phyloP scores from a whole-genome alignment of 2,113 vertebrate genomes.

The Porphyrio hochstetteri region DNA sequence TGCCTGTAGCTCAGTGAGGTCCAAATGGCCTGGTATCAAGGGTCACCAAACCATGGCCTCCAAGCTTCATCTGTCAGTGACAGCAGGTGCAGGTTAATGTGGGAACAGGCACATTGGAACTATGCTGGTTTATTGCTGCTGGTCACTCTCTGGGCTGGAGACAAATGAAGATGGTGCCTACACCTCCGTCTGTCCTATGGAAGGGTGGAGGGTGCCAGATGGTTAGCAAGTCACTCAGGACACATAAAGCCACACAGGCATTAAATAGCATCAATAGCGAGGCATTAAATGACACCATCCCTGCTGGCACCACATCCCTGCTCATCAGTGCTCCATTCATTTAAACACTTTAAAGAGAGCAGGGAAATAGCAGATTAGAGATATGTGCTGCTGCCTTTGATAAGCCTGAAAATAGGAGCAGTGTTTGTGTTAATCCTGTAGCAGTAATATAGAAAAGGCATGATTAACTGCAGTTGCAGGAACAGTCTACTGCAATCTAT shows the following conservation, averaged over 20 bases:
- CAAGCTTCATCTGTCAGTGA: background rate
- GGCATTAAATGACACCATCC: slow-evolving; percentile 55
- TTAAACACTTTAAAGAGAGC: slow-evolving; percentile 46
- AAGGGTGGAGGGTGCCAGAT: slow-evolving; percentile 42
- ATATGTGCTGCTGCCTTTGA: slow-evolving; percentile 59
- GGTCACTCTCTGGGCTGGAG: background rate
- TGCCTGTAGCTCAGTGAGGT: background rate
- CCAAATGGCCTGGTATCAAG: background rate
- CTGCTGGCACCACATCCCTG: slow-evolving; percentile 53
- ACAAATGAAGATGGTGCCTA: slow-evolving; percentile 1
- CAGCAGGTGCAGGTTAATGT: background rate
- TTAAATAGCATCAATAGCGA: slow-evolving; percentile 46
- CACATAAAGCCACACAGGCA: slow-evolving; percentile 47
- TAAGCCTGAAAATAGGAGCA: slow-evolving; percentile 52
- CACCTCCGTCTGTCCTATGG: slow-evolving; percentile 22
- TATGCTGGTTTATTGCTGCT: background rate
- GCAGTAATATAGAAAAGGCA: slow-evolving; percentile 4
- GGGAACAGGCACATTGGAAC: background rate
- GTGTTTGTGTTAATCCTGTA: slow-evolving; percentile 50
- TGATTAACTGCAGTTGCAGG: slow-evolving; percentile 27
- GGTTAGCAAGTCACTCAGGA: slow-evolving; percentile 51
- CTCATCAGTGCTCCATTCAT: slow-evolving; percentile 57
- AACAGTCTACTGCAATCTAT: slow-evolving; percentile 9
- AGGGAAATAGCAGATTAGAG: slow-evolving; percentile 58
- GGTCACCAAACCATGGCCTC: background rate